phyloP scores from a whole-genome alignment of 2,888 invertebrate genomes.

The Drosophila diplacantha region DNA sequence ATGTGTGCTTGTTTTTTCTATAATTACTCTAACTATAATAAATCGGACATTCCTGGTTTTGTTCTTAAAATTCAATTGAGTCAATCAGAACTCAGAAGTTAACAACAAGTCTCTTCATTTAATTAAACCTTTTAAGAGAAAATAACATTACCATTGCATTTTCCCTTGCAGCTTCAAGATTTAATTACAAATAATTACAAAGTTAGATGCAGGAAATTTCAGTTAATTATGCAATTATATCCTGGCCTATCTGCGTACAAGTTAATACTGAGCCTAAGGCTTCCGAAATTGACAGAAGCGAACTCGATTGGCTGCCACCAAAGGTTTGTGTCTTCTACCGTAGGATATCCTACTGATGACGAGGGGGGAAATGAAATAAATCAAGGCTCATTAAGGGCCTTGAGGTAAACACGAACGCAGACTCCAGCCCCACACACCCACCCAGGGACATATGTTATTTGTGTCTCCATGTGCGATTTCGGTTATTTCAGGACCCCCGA shows the following conservation, averaged over 20 bases:
- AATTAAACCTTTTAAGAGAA: background rate
- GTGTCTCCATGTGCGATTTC: conserved; percentile 39
- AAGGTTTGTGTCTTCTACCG: conserved; percentile 3
- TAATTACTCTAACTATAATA: background rate
- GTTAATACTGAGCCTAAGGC: conserved; percentile 6
- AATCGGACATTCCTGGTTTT: background rate
- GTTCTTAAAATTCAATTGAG: background rate
- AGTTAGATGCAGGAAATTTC: conserved; percentile 5
- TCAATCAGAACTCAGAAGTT: background rate
- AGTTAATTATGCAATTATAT: conserved; percentile 24
- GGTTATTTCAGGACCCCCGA: conserved; percentile 47
- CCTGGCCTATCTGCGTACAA: background rate
- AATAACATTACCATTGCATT: background rate
- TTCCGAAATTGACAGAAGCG: conserved; percentile 3
- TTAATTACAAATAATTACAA: conserved; percentile 10
- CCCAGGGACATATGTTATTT: conserved; percentile 23
- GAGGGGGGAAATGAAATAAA: conserved; percentile 66
- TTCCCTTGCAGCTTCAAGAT: background rate
- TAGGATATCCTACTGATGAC: conserved; percentile 52
- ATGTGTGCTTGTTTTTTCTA: background rate
- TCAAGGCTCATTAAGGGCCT: conserved; percentile 71
- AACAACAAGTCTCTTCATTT: background rate
- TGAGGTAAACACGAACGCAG: conserved; percentile 48
- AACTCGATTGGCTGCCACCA: conserved; percentile 23
- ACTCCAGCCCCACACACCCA: background rate